Evolutionary conservation across 2,797 vertebrate species (phyloP), one percentile per base, ranked within the genome.

Genomic region (Epinephelus malabaricus): DNA sequence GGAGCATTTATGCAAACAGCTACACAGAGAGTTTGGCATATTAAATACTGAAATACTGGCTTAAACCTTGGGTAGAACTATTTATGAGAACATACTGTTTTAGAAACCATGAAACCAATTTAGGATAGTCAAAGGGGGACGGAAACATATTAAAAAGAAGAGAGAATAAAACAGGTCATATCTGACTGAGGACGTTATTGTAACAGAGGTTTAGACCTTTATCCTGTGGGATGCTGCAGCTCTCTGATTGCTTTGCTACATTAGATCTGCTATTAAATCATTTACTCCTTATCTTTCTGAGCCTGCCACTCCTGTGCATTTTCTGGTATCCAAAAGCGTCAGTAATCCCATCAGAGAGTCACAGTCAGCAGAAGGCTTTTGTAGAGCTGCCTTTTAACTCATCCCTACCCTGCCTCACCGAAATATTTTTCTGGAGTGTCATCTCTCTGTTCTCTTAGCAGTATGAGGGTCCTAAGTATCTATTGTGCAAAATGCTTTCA

Each of bases 241-340:
- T 53, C 50, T 72, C 40, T 8, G 30, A 40, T 59, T 82, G 67
- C 27, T 17, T 61, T 59, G 15, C 40, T 79, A 64, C 86, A 82
- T 92, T 86, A 78, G 82, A 87, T 63, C 6, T 81, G 34, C 76
- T 87, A 66, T 90, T 92, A 89, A 90, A 91, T 92, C 71, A 90
- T 85, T 84, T 83, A 83, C 70, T 62, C n/a, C 43, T 61, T 73
- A 50, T 56, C 84, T 69, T 62, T 76, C 23, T 62, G 56, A 85
- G 64, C 46, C 23, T 78, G 58, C 46, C 69, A 85, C 76, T 85
- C 60, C 46, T 79, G 63, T 55, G 82, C 69, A 69, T 61, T 86
- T 78, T 65, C 72, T 60, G 69, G 74, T 69, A 73, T 83, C 64
- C 64, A 65, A 76, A 86, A 79, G 83, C 88, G 78, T 91, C 86